Evolutionary conservation across 2,888 invertebrate species (phyloP), one percentile per base, ranked within the genome.

Genomic region (Sminthurides aquaticus): DNA sequence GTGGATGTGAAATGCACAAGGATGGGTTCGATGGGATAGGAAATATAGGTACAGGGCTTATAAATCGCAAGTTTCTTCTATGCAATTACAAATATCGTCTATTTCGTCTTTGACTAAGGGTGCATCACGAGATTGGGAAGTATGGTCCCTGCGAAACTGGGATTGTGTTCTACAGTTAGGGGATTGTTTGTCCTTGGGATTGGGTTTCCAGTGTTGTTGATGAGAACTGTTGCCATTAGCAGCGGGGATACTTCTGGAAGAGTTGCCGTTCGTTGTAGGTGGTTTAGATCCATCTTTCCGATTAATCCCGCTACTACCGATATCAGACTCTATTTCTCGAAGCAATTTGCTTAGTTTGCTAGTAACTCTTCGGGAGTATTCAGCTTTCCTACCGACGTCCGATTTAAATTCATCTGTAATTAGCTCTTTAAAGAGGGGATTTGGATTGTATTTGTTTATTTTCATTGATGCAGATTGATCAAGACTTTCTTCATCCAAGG

Each of bases 371-470:
- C 73, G 52, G 1, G 71, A 71, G 54, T 73, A 73, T 49, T 73
- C 73, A 20, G 71, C 69, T 56, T 69, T 71, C 1, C 71, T 67
- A 3, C 69, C 69, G 20, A 65, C 66, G 24, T 69, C 67, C 2
- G 64, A 62, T 34, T 65, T 64, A 55, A 64, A 67, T 18, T 69
- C 70, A 25, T 67, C 68, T 15, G 65, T 69, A 26, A 73, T 70
- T 24, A 73, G 49, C 49, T 73, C 71, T 60, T 73, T 71, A 20
- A 60, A 60, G 24, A 60, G 22, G 26, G 73, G 73, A 59, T 73
- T 73, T 0, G 73, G 73, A 52, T 71, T 71, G 57, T 73, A 73
- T 62, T 73, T 73, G 34, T 71, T 71, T 2, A 73, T 58, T 3
- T 62, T 62, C 43, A 34, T 34, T 11, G 8, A 11, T 34, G 43